Evolutionary conservation across 2,797 vertebrate genomes (phyloP).

Genomic region (Tokudaia muenninki): DNA sequence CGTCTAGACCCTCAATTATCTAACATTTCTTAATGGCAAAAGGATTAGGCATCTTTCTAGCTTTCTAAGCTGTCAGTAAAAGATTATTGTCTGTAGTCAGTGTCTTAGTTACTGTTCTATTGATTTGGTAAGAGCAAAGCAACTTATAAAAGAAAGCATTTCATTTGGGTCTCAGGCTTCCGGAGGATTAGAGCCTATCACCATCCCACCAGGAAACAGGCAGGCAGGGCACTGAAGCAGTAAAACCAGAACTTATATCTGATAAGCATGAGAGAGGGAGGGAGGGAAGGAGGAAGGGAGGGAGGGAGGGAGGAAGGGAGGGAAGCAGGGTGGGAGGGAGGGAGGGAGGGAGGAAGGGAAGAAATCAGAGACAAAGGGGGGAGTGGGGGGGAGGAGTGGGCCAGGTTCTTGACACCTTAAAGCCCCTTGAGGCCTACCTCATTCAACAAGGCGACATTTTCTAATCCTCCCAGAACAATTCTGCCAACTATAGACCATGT

Average conservation of each 20-base stretch:
- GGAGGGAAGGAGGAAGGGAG: rapidly evolving
- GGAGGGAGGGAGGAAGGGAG: neutral
- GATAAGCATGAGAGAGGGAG: neutral
- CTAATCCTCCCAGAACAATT: neutral
- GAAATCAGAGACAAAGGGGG: too few species aligned
- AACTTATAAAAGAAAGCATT: neutral
- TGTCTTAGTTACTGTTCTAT: neutral
- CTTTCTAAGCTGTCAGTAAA: neutral
- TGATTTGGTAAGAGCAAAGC: neutral
- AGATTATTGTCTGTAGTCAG: neutral
- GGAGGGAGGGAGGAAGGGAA: too few species aligned
- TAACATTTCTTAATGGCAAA: neutral
- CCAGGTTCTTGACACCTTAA: neutral
- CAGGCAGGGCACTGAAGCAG: neutral
- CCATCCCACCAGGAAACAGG: neutral
- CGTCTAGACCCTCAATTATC: neutral
- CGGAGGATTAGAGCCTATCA: neutral
- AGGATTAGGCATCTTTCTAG: neutral
- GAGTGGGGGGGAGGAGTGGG: too few species aligned
- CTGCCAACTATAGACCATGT: too few species aligned
- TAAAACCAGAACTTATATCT: neutral
- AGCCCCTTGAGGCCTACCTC: neutral
- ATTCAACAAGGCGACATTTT: neutral
- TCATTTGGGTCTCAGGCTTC: neutral
- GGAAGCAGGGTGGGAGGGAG: rapidly evolving